phyloP scores from a whole-genome alignment of 2,797 vertebrate species.

The Enteromius viviparus region DNA sequence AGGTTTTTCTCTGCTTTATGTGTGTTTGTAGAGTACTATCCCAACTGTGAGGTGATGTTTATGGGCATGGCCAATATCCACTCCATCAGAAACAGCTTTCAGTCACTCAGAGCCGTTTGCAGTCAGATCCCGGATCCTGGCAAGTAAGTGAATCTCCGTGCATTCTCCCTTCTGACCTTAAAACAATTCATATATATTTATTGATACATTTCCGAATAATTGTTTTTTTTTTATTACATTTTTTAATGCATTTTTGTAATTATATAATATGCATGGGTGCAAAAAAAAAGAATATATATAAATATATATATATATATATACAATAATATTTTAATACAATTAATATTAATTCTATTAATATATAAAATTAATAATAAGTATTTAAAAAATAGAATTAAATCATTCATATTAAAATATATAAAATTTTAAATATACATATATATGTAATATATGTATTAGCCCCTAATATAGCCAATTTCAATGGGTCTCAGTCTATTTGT shows the following conservation, averaged over 20 bases:
- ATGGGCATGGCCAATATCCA: constrained; percentile 99
- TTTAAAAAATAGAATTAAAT: too few relatives aligned
- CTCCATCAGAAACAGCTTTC: constrained; percentile 97
- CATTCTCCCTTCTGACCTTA: neutral
- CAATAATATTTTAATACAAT: too few relatives aligned
- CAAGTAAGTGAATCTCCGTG: constrained; percentile 85
- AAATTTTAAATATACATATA: neutral
- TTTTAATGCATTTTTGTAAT: too few relatives aligned
- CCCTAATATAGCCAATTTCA: neutral
- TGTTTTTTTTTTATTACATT: too few relatives aligned
- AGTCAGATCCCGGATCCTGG: constrained; percentile 98
- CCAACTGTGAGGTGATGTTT: constrained; percentile 97
- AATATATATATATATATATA: too few relatives aligned
- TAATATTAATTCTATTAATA: neutral
- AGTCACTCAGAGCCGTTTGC: constrained; percentile 93
- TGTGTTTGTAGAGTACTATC: constrained; percentile 89
- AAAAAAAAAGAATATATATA: too few relatives aligned
- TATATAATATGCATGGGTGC: too few relatives aligned
- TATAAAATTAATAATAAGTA: neutral
- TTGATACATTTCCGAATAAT: neutral
- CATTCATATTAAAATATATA: too few relatives aligned
- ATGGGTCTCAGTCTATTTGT: neutral
- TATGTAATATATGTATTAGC: neutral
- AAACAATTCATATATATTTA: neutral
- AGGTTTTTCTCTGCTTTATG: constrained; percentile 41